Base-by-base conservation (phyloP, 2,888 invertebrate genomes). In the Plemyria rubiginata region DNA sequence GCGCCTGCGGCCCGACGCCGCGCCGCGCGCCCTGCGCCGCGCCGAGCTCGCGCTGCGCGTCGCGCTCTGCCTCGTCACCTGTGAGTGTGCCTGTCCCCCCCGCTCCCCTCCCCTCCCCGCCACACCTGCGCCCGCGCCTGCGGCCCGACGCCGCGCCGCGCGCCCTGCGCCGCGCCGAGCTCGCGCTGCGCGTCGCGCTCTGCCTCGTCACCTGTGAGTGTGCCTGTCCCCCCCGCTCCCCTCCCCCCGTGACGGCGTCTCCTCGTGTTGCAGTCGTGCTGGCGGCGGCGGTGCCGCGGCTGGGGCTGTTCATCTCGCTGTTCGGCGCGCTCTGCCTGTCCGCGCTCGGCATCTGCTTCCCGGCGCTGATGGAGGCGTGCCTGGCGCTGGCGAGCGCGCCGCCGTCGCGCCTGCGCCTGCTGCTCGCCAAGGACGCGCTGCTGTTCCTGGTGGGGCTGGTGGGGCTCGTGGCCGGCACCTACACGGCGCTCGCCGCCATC, bases 251-350 rank as follows among this genome's bases (percentile, higher is more conserved):
- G 8, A 94, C 16, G n/a, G n/a, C 16, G 8, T 8, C 38, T 13
- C 12, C 1, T 12, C 5, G 36, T 50, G 60, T 89, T 93, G 6
- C 94, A 98, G 97, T 97, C 87, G 81, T 95, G 32, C 81, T 97
- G 75, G 96, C 96, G 75, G 87, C 94, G 54, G 94, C 96, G 8
- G 95, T 98, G 70, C 98, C 98, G 2, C 95, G 96, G 71, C 90
- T 98, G 78, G 96, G 96, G 28, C 89, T 97, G 50, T 96, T 97
- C 77, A 95, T 95, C 73, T 96, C 96, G 0, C 87, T 97, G 48
- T 96, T 97, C 77, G 98, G 98, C 11, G 98, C 98, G 2, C 93
- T 98, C 11, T 97, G 98, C 67, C 93, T 98, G 51, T 97, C 98
- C 0, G 96, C 96, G 0, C 93, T 98, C 68, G 98, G 98, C 1